A percentile compares a stretch with the other conserved stretches of the same genome.
These are phyloP conservation scores for Bicyclus anynana DNA, from an alignment of 1,140 invertebrate species.

Conservation along the genomic window DNA sequence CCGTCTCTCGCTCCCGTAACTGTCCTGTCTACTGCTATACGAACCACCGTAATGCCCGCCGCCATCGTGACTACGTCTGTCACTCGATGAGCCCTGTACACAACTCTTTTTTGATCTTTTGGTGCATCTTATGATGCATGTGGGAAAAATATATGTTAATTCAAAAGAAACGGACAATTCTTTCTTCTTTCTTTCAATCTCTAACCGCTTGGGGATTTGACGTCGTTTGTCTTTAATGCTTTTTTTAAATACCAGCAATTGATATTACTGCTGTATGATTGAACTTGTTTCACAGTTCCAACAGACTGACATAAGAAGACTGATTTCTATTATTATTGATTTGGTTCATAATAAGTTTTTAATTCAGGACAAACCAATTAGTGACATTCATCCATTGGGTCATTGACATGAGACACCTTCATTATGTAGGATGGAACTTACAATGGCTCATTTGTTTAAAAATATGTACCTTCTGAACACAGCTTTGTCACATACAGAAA, in stretches of 20 bases:
- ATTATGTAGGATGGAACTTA: neutral
- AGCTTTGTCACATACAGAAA: neutral
- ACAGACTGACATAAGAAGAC: neutral
- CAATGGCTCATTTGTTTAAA: neutral
- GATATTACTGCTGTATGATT: neutral
- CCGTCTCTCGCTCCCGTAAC: constrained; percentile 66
- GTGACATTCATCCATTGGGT: neutral
- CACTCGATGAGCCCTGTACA: constrained; percentile 75
- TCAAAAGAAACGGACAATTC: neutral
- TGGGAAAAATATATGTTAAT: neutral
- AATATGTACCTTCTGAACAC: neutral
- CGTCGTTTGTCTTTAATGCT: neutral
- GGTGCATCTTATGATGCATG: constrained; percentile 12
- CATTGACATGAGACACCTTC: neutral
- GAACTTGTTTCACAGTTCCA: neutral
- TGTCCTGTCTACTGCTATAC: constrained; percentile 69
- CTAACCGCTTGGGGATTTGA: neutral
- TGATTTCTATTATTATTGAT: neutral
- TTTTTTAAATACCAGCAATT: neutral
- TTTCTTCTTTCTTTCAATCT: neutral
- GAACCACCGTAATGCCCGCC: constrained; percentile 71
- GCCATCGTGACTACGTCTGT: constrained; percentile 75
- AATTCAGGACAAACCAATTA: constrained; percentile 2
- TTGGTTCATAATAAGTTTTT: neutral
- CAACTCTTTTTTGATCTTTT: constrained; percentile 66